Conservation (phyloP, 2,888 invertebrate genomes). For the Lamellibrachia satsuma region DNA sequence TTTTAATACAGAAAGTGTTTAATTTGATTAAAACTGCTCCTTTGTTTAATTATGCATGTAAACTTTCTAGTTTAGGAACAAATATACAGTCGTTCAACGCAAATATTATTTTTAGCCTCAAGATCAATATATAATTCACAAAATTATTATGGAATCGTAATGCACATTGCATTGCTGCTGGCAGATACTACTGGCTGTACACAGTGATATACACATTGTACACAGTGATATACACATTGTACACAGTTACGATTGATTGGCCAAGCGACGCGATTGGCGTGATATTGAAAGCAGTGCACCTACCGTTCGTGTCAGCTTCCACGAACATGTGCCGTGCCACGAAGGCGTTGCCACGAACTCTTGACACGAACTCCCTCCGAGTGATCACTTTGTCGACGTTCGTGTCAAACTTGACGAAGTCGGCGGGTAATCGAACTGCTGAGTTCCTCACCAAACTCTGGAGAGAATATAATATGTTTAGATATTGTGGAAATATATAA, state of each 20-base stretch:
- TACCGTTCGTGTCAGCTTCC: slow-evolving; percentile 3
- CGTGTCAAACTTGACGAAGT: neutral
- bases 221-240: too few species aligned
- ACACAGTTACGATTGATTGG: neutral
- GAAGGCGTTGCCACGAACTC: neutral
- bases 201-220: too few species aligned
- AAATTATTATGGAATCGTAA: too few species aligned
- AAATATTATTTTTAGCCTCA: too few species aligned
- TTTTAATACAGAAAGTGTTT: too few species aligned
- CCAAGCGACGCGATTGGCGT: neutral
- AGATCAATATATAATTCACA: too few species aligned
- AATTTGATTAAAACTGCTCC: too few species aligned
- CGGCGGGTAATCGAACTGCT: neutral
- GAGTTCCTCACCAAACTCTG: neutral
- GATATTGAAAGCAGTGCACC: neutral
- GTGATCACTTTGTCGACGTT: slow-evolving; percentile 5
- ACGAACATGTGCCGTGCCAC: neutral
- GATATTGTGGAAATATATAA: neutral
- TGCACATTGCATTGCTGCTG: too few species aligned
- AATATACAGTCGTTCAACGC: too few species aligned
- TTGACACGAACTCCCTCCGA: neutral
- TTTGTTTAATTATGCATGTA: too few species aligned
- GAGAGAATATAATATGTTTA: neutral
- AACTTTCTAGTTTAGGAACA: too few species aligned
- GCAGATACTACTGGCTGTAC: too few species aligned